A percentile compares a stretch with the other conserved stretches of the same genome.
Evolutionary conservation across 2,113 vertebrate genomes (phyloP).

Genomic region (Myiagra hebetior): DNA sequence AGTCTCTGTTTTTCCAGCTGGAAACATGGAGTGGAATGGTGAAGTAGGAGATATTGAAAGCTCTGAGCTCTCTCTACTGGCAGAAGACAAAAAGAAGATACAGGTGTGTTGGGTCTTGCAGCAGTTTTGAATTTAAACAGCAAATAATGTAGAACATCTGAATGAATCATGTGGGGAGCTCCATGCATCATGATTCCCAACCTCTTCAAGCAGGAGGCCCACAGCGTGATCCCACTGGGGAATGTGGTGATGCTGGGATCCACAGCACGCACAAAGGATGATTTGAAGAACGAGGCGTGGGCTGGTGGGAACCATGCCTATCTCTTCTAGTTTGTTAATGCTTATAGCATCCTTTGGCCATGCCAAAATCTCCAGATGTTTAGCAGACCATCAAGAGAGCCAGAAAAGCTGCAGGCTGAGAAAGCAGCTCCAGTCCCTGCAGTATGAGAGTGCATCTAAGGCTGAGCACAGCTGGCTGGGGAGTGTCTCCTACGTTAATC

Average conservation of each 20-base stretch:
- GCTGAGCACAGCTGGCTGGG: not conserved
- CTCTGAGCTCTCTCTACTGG: not conserved
- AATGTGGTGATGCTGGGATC: not conserved
- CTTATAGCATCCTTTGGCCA: not conserved
- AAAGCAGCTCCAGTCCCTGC: not conserved
- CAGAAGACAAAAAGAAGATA: not conserved
- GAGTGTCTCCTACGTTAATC: rapidly evolving
- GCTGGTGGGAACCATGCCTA: not conserved
- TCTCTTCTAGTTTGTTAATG: not conserved
- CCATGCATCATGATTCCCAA: not conserved
- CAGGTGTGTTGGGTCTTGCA: not conserved
- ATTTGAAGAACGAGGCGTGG: not conserved
- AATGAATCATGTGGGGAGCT: not conserved
- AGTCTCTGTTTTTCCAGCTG: not conserved
- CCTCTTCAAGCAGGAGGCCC: not conserved
- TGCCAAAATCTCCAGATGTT: not conserved
- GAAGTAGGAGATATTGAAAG: not conserved
- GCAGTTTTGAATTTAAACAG: not conserved
- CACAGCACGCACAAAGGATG: not conserved
- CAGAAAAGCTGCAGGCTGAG: not conserved
- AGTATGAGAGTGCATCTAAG: not conserved
- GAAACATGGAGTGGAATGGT: not conserved
- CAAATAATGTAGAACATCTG: not conserved
- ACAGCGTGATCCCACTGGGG: not conserved
- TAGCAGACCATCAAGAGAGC: not conserved